Conservation (phyloP, 2,797 vertebrate genomes). For the Calcarius lapponicus region DNA sequence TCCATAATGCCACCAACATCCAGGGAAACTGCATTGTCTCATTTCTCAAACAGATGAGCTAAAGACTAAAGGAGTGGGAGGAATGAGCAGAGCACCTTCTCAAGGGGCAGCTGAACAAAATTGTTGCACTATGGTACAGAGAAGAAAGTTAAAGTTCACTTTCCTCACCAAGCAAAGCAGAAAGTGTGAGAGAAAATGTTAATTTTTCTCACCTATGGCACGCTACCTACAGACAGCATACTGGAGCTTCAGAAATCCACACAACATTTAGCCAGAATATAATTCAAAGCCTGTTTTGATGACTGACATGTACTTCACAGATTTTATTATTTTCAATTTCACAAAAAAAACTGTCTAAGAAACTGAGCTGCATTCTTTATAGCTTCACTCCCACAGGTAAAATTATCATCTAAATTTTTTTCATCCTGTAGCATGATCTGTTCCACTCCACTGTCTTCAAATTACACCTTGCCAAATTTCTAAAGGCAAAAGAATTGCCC, state of each 20-base stretch:
- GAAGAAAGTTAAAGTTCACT: background rate
- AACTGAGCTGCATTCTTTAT: background rate
- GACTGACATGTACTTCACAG: background rate
- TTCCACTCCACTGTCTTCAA: background rate
- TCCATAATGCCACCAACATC: background rate
- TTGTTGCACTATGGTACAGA: background rate
- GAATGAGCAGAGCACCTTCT: background rate
- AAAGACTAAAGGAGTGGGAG: background rate
- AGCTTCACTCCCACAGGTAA: background rate
- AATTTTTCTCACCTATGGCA: background rate
- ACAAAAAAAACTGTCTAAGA: background rate
- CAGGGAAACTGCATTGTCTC: background rate
- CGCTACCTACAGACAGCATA: background rate
- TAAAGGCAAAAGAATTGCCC: background rate
- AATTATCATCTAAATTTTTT: background rate
- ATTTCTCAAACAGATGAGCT: background rate
- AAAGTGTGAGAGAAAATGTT: background rate
- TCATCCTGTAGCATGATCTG: background rate
- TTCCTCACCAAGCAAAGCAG: background rate
- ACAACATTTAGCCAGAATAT: background rate
- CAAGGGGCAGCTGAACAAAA: background rate
- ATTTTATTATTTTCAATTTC: background rate
- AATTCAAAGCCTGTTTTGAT: background rate
- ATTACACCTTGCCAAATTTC: background rate
- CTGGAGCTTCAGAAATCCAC: background rate